Evolutionary conservation across 2,113 vertebrate genomes (phyloP), one percentile per base, ranked within the genome.

Genomic region (Caranx melampygus): DNA sequence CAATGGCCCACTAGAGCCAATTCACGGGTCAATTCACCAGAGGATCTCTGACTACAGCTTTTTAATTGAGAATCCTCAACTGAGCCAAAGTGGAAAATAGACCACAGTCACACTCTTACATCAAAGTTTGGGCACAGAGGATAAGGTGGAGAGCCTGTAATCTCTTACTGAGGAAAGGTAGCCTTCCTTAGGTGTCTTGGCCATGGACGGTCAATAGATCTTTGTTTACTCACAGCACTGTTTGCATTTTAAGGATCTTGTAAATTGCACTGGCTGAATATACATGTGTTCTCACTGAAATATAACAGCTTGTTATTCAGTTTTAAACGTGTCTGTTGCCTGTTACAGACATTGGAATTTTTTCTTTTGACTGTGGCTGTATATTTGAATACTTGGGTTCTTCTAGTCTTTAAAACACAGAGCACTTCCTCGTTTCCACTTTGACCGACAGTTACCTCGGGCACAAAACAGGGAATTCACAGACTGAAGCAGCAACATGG

Each of bases 371-470:
- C 7, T 35, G 5, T 35, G 5, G 13, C 10, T 35, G 34, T 15
- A 26, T 26, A 21, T 58, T 33, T 15, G 3, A 12, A 49, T 21
- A 16, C 3, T 11, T 18, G 1, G 54, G 20, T 21, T 13, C 7
- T 31, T 47, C 57, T 65, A 0, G 31, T 42, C 51, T 31, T 35
- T 7, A 45, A 61, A 63, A 42, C 3, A 15, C 1, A 6, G 8
- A 16, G 52, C 44, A 34, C 73, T 69, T 87, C 69, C 82, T 77
- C 34, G 0, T 87, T 79, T 74, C 37, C 49, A 16, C 20, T 69
- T 49, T 90, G 79, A 81, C 85, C 88, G 77, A 82, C 3, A 82
- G 81, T 91, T 85, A 92, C 84, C 83, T 51, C 42, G 26, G 15
- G 59, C 18, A n/a, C 37, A 3, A 42, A 8, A n/a, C n/a, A 15